Evolutionary conservation across 2,888 invertebrate species (phyloP).

Genomic region (Alloscopus bannaensis): DNA sequence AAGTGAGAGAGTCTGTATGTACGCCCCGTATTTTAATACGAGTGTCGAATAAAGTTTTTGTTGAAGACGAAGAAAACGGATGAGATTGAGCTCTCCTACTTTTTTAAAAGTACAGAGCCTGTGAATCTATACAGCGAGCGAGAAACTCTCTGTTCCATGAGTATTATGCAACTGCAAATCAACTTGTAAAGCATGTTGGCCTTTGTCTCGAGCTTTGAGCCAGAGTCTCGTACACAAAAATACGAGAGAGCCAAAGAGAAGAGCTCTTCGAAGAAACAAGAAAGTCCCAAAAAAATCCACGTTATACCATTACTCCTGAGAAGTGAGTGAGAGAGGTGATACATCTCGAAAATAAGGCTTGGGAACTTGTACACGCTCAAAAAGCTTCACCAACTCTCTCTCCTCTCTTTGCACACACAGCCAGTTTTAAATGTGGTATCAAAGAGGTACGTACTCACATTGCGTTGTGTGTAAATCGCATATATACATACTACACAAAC

Average conservation of each 20-base stretch:
- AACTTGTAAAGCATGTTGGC: constrained; percentile 15
- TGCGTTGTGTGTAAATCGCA: not conserved
- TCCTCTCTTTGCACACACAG: not conserved
- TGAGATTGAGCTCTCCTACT: constrained; percentile 24
- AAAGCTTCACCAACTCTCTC: not conserved
- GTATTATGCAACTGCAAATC: constrained; percentile 29
- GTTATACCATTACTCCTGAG: not conserved
- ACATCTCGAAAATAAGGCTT: constrained; percentile 28
- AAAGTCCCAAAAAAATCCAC: constrained; percentile 23
- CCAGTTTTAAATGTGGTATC: not conserved
- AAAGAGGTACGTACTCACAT: constrained; percentile 9
- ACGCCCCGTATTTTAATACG: not conserved
- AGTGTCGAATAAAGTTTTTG: not conserved
- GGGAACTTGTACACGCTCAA: not conserved
- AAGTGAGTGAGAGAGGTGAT: constrained; percentile 26
- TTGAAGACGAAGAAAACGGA: not conserved
- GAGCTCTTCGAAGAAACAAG: constrained; percentile 18
- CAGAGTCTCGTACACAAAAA: no score
- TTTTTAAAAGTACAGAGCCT: no score
- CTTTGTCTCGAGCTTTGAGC: constrained; percentile 16
- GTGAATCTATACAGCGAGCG: not conserved
- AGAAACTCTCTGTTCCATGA: constrained; percentile 10
- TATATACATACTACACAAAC: no score
- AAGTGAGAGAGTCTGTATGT: not conserved
- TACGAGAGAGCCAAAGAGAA: not conserved